phyloP scores from a whole-genome alignment of 92 coral and sea anemone species.

The Blastomussa wellsi region DNA sequence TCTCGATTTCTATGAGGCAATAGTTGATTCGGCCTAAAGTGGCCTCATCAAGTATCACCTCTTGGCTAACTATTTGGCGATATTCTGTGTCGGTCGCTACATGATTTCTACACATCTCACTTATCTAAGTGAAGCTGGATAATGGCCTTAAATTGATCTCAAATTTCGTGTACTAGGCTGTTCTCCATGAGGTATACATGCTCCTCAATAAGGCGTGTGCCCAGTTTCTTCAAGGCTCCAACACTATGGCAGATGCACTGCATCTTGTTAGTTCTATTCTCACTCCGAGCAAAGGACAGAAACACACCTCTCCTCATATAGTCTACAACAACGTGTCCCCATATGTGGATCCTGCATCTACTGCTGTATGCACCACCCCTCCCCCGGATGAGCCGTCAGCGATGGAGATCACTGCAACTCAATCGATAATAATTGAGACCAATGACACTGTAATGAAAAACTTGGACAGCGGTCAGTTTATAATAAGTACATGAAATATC shows the following conservation, averaged over 20 bases:
- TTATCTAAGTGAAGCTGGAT: no score
- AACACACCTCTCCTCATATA: neutral
- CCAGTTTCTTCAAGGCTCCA: slow-evolving; percentile 36
- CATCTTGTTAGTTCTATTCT: slow-evolving; percentile 20
- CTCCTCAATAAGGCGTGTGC: slow-evolving; percentile 26
- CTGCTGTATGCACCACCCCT: slow-evolving; percentile 39
- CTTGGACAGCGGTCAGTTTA: slow-evolving; percentile 22
- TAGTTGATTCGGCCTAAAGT: no score
- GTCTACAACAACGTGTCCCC: slow-evolving; percentile 1
- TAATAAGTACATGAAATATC: neutral
- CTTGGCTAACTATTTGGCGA: no score
- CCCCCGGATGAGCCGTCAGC: slow-evolving; percentile 45
- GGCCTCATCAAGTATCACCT: no score
- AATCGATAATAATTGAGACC: slow-evolving; percentile 11
- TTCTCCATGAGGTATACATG: slow-evolving; percentile 13
- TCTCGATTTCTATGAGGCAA: no score
- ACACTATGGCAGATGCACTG: slow-evolving; percentile 33
- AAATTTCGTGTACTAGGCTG: neutral
- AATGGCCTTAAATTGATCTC: neutral
- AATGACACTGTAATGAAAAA: neutral
- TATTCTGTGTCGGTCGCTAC: no score
- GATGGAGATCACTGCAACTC: slow-evolving; percentile 34
- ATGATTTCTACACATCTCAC: no score
- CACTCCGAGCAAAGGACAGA: neutral
- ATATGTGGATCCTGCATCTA: slow-evolving; percentile 23